phyloP scores from a whole-genome alignment of 2,113 vertebrate species.

The Corythornis vintsioides region DNA sequence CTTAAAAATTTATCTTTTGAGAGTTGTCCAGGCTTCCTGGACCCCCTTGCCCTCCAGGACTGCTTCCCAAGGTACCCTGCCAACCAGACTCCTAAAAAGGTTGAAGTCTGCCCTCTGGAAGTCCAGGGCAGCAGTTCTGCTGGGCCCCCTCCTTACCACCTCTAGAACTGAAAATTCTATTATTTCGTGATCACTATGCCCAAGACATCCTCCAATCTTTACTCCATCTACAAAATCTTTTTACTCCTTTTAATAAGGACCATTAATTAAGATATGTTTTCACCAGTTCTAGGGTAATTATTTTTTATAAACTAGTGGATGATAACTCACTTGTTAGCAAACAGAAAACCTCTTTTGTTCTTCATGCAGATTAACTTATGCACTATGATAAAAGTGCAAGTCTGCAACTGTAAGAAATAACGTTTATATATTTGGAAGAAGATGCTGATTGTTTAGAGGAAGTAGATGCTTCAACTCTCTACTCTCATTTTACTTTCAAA shows the following conservation, averaged over 20 bases:
- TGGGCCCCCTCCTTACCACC: too few relatives aligned
- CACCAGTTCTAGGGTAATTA: background rate
- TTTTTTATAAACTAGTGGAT: conserved; percentile 5
- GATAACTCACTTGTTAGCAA: background rate
- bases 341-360: background rate
- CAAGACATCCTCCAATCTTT: too few relatives aligned
- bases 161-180: too few relatives aligned
- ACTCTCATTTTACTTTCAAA: conserved; percentile 14
- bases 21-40: too few relatives aligned
- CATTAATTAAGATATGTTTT: conserved; percentile 25
- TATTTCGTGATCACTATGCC: too few relatives aligned
- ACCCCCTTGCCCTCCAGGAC: too few relatives aligned
- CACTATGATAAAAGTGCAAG: background rate
- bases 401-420: background rate
- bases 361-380: conserved; percentile 14
- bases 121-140: too few relatives aligned
- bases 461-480: background rate
- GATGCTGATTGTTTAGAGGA: background rate
- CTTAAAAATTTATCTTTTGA: too few relatives aligned
- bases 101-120: too few relatives aligned
- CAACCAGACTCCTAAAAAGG: too few relatives aligned
- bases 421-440: background rate
- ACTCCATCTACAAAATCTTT: too few relatives aligned
- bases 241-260: background rate
- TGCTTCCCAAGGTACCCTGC: too few relatives aligned